Evolutionary conservation across 2,888 invertebrate species (phyloP).

Genomic region (Microctonus aethiopoides): DNA sequence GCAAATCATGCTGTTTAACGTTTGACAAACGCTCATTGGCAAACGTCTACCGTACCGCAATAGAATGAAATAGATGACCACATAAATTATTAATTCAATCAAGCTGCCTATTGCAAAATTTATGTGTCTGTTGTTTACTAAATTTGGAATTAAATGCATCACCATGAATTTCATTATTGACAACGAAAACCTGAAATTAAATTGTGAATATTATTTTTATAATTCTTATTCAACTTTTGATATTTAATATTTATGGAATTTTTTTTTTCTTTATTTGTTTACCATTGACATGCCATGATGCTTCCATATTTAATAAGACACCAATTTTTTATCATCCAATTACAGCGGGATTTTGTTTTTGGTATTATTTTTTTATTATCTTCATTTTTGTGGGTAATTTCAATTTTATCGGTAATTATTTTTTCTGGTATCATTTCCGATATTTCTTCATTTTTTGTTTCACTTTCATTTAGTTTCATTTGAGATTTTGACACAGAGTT

Average conservation of each 20-base stretch:
- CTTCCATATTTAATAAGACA: slow-evolving; percentile 43
- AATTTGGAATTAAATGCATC: slow-evolving; percentile 63
- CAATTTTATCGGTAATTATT: slow-evolving; percentile 38
- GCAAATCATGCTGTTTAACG: slow-evolving; percentile 64
- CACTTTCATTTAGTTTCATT: background rate
- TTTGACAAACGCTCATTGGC: slow-evolving; percentile 65
- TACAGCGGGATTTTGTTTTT: slow-evolving; percentile 8
- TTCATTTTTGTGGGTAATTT: slow-evolving; percentile 34
- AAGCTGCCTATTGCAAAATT: slow-evolving; percentile 68
- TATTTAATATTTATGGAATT: background rate
- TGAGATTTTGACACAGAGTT: background rate
- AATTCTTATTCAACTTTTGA: background rate
- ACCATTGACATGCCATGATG: slow-evolving; percentile 51
- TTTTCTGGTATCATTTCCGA: slow-evolving; percentile 20
- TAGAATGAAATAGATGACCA: slow-evolving; percentile 60
- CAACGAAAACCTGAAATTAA: slow-evolving; percentile 66
- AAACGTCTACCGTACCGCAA: slow-evolving; percentile 66
- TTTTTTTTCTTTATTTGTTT: slow-evolving; percentile 6
- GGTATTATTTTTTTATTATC: slow-evolving; percentile 35
- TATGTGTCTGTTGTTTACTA: slow-evolving; percentile 67
- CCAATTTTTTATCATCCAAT: slow-evolving; percentile 36
- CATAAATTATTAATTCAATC: slow-evolving; percentile 67
- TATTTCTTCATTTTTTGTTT: background rate
- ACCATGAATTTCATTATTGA: slow-evolving; percentile 67
- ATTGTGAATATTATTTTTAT: background rate